Base-by-base conservation (phyloP, 2,797 vertebrate genomes). In the Pseudopleuronectes americanus region DNA sequence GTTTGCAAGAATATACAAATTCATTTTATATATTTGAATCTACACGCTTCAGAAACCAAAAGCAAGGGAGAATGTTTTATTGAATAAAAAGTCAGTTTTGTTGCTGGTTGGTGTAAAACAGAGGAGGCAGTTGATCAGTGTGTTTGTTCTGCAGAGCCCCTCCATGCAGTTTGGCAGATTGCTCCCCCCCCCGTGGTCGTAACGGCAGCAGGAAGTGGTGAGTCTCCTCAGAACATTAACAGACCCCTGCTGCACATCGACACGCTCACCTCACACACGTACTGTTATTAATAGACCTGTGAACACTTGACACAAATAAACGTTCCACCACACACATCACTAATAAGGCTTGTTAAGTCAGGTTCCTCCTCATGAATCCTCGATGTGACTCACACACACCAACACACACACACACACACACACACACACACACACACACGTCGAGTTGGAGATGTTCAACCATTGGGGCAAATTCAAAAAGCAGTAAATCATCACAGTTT, bases 151-250 rank as follows among this genome's bases (percentile, higher is more conserved):
- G 24, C 89, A 93, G 92, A 87, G 70, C 66, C 84, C 77, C 71
- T 89, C 1, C 33, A 77, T 53, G 73, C 67, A 22, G 57, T 55
- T 71, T 72, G 24, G 55, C 80, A 48, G 56, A 24, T 61, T 6
- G 7, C 77, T 57, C 66, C 74, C 19, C 61, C 74, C 41, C 31
- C 75, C 80, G 79, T 80, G 74, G 79, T 83, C 57, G 57, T 52
- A n/a, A 80, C 80, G 57, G 81, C 54, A 72, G 82, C 68, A 88
- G 90, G 90, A 87, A 91, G 86, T 87, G 90, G 94, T 95, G 81
- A 94, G 91, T 87, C 43, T 33, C 28, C 58, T 75, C 21, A 60
- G 9, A 19, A 36, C 28, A 33, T 24, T 57, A 4, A 54, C 59
- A 24, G 38, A 23, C 21, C 43, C 8, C 56, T 61, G 43, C 56